These are phyloP conservation scores for Hypsopygia costalis DNA, from an alignment of 2,888 invertebrate genomes.

Conservation along the genomic window DNA sequence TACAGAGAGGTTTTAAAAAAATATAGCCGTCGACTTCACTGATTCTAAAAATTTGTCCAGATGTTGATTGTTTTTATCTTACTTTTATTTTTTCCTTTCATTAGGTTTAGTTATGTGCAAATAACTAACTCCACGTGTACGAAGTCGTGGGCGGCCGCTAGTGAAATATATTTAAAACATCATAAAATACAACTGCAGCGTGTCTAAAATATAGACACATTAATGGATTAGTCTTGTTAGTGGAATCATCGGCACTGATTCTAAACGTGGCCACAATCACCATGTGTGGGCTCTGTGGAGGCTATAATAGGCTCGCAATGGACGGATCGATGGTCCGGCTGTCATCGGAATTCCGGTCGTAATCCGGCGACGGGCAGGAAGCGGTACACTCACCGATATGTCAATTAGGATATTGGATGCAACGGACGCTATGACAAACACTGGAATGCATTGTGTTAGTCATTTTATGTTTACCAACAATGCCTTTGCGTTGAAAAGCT, in stretches of 20 bases:
- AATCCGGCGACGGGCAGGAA: constrained; percentile 33
- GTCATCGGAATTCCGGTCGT: constrained; percentile 19
- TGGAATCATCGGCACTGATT: neutral
- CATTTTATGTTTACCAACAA: neutral
- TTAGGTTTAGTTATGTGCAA: too few relatives aligned
- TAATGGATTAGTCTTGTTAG: neutral
- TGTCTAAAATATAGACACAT: neutral
- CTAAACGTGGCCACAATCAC: constrained; percentile 8
- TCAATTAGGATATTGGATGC: constrained; percentile 60
- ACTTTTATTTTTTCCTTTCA: too few relatives aligned
- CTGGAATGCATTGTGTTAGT: constrained; percentile 9
- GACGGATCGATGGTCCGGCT: constrained; percentile 14
- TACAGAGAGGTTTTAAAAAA: too few relatives aligned
- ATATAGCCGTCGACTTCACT: too few relatives aligned
- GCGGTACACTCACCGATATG: constrained; percentile 41
- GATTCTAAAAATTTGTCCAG: too few relatives aligned
- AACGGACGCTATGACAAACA: constrained; percentile 26
- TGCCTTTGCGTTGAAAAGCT: too few relatives aligned
- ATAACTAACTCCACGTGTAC: too few relatives aligned
- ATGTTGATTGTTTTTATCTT: too few relatives aligned
- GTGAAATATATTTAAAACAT: too few relatives aligned
- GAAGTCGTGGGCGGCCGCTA: too few relatives aligned
- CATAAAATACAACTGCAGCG: too few relatives aligned
- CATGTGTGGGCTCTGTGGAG: neutral
- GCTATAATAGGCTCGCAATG: neutral